Conservation (phyloP, 2,888 invertebrate genomes). For the Melanostoma scalare region DNA sequence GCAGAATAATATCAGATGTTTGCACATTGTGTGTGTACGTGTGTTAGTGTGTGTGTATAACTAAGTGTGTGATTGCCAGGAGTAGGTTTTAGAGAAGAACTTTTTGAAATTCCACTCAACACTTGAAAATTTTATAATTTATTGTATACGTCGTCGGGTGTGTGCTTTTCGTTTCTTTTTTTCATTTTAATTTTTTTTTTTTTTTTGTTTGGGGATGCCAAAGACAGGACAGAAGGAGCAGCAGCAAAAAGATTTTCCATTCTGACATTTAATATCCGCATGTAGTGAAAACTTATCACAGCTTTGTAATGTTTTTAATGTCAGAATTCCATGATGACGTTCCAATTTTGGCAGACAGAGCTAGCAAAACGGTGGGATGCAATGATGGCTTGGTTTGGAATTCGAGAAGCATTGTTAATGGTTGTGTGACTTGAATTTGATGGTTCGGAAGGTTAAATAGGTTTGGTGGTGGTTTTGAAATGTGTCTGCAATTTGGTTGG, state of each 20-base stretch:
- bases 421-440: constrained; percentile 49
- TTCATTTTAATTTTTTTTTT: neutral
- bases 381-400: neutral
- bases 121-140: constrained; percentile 63
- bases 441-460: neutral
- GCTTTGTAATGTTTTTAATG: constrained; percentile 62
- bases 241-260: constrained; percentile 39
- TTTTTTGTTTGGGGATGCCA: neutral
- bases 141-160: constrained; percentile 19
- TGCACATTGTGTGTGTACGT: constrained; percentile 17
- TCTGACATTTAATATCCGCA: constrained; percentile 71
- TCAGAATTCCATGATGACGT: constrained; percentile 37
- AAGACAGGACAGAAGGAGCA: constrained; percentile 2
- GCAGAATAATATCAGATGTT: constrained; percentile 9
- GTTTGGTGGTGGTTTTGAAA: no score
- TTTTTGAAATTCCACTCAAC: constrained; percentile 66
- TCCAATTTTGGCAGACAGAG: constrained; percentile 21
- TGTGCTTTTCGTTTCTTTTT: neutral
- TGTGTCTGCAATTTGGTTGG: no score
- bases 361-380: neutral
- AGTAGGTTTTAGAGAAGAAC: constrained; percentile 21
- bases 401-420: constrained; percentile 29
- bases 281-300: constrained; percentile 66
- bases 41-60: neutral
- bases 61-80: neutral